Evolutionary conservation across 2,888 invertebrate genomes (phyloP), one percentile per base, ranked within the genome.

Genomic region (Drosophila demipolita): DNA sequence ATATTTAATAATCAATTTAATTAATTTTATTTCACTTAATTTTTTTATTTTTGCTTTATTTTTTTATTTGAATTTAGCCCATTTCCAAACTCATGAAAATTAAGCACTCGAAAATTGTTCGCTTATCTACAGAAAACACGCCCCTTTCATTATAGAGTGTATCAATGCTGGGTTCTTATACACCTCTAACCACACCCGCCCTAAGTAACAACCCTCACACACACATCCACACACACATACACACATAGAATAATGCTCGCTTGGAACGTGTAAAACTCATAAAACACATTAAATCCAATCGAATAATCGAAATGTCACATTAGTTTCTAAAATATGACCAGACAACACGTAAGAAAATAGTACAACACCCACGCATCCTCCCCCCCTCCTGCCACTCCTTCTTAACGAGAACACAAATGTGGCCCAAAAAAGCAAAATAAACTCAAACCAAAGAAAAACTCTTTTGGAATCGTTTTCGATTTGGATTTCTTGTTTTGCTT

Each of bases 281-380:
- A 93, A 93, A 92, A 92, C 90, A 91, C 92, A 93, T 93, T 93
- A 92, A 92, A 92, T 92, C 93, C 92, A 92, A 93, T 92, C 91
- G 93, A 93, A 93, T 93, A 93, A 93, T 93, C 93, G 93, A 93
- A 93, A 93, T 93, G 93, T 93, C 93, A 92, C 93, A 93, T 93
- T 93, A 93, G 91, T 92, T 91, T 91, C 92, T 93, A 92, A 93
- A 93, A 93, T 93, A 93, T 93, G 90, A 89, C 89, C 87, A 65
- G 29, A 67, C 76, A 71, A 85, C 89, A 87, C 88, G 86, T 89
- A 85, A 81, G 75, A 73, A 78, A 78, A 45, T 80, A 15, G 65
- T 64, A 52, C 53, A n/a, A 23, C 53, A 20, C 11, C 3, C n/a
- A 23, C 52, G 26, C 6, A 26, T 29, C 15, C 38, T 12, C 63